Evolutionary conservation across 2,888 invertebrate species (phyloP).

Genomic region (Clunio marinus): DNA sequence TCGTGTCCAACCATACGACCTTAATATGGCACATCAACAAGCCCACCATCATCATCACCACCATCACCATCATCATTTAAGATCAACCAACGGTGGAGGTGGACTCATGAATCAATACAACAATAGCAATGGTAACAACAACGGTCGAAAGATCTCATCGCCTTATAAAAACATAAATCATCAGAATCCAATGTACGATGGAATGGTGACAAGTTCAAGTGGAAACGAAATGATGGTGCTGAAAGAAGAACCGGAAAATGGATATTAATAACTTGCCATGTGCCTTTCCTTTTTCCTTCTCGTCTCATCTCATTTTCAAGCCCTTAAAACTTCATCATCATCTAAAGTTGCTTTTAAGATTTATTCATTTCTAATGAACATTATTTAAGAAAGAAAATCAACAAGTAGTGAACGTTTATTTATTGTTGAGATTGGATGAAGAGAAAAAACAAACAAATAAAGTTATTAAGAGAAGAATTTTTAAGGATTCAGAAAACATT

Average conservation of each 20-base stretch:
- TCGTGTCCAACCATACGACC: constrained; percentile 25
- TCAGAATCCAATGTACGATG: constrained; percentile 22
- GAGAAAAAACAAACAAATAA: too few relatives aligned
- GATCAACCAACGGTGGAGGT: not conserved
- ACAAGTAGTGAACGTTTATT: not conserved
- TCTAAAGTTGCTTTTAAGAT: not conserved
- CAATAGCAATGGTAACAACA: not conserved
- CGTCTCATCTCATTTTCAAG: too few relatives aligned
- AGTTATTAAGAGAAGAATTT: too few relatives aligned
- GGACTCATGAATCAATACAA: constrained; percentile 25
- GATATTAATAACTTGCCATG: constrained; percentile 47
- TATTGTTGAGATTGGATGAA: constrained; percentile 22
- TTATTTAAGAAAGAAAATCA: not conserved
- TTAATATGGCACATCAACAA: constrained; percentile 28
- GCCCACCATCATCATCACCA: constrained; percentile 28
- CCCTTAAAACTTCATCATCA: not conserved
- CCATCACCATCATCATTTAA: not conserved
- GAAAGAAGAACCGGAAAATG: constrained; percentile 51
- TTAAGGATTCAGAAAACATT: too few relatives aligned
- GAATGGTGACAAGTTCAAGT: constrained; percentile 21
- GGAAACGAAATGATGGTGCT: constrained; percentile 41
- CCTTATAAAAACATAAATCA: constrained; percentile 26
- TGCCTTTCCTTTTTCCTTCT: not conserved
- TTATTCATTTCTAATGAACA: not conserved
- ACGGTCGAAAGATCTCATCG: constrained; percentile 19